phyloP scores from a whole-genome alignment of 2,113 vertebrate genomes.

The Malaclemys terrapin region DNA sequence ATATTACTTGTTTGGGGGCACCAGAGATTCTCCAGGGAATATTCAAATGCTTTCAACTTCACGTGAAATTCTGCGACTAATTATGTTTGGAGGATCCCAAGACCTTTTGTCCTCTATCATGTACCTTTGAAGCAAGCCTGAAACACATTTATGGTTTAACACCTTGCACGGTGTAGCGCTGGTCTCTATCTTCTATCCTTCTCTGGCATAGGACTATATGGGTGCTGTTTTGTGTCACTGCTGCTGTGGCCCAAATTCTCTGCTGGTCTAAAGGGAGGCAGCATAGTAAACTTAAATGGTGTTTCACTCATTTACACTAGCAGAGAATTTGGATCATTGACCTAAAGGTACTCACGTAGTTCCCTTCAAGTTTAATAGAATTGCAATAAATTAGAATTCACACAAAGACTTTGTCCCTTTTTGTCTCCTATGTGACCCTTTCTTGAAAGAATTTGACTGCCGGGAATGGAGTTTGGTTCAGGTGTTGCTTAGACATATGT shows the following conservation, averaged over 20 bases:
- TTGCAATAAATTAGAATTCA: background rate
- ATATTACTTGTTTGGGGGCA: background rate
- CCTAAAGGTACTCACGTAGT: background rate
- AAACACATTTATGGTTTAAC: slow-evolving; percentile 22
- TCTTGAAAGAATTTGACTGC: background rate
- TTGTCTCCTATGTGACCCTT: background rate
- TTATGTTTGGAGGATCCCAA: slow-evolving; percentile 12
- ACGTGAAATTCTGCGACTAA: background rate
- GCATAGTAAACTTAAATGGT: background rate
- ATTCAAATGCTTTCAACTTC: background rate
- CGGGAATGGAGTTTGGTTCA: background rate
- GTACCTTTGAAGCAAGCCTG: slow-evolving; percentile 16
- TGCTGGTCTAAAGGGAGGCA: background rate
- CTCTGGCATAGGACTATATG: slow-evolving; percentile 34
- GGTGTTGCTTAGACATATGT: background rate
- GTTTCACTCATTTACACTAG: background rate
- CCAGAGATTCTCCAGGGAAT: background rate
- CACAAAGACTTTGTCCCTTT: fast-evolving
- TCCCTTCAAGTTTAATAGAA: background rate
- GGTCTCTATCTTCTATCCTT: slow-evolving; percentile 8
- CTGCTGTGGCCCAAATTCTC: slow-evolving; percentile 22
- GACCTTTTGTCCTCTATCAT: slow-evolving; percentile 21
- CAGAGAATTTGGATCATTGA: background rate
- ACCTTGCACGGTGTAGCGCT: slow-evolving; percentile 23
- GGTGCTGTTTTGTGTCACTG: slow-evolving; percentile 2